These are phyloP conservation scores for Drosophila hydei DNA, from an alignment of 1,140 invertebrate genomes.

Conservation along the genomic window DNA sequence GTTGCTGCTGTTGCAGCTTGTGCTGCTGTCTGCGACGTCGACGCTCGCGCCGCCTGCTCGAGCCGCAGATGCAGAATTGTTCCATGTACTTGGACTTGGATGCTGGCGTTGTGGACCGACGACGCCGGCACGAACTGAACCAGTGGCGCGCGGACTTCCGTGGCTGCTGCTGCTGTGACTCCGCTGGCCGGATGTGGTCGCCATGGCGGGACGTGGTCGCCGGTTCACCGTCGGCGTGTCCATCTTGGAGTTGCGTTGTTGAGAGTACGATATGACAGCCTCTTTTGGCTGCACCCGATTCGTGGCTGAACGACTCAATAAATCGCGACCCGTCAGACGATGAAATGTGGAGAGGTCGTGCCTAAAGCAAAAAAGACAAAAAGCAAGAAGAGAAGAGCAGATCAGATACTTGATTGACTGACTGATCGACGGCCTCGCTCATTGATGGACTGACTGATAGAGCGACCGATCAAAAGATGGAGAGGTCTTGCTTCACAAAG, in stretches of 20 bases:
- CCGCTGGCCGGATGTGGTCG: conserved; percentile 27
- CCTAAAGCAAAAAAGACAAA: conserved; percentile 39
- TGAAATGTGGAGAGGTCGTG: conserved; percentile 84
- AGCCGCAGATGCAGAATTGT: conserved; percentile 82
- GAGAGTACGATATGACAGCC: conserved; percentile 84
- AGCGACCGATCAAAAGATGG: too few species aligned
- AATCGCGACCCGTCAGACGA: conserved; percentile 84
- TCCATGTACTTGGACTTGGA: conserved; percentile 81
- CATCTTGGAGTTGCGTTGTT: conserved; percentile 84
- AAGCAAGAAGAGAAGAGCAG: background rate
- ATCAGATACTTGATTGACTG: background rate
- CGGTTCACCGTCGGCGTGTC: conserved; percentile 84
- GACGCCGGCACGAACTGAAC: conserved; percentile 70
- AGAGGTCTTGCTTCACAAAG: too few species aligned
- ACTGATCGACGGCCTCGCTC: background rate
- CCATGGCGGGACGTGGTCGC: conserved; percentile 66
- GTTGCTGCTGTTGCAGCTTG: conserved; percentile 73
- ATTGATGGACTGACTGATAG: background rate
- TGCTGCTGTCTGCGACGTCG: conserved; percentile 65
- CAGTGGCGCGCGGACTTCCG: conserved; percentile 68
- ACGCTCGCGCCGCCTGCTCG: conserved; percentile 63
- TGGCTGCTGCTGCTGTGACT: conserved; percentile 69
- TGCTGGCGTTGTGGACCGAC: conserved; percentile 61
- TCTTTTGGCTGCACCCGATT: conserved; percentile 84
- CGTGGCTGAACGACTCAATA: conserved; percentile 83